These are phyloP conservation scores for Echinometra lucunter DNA, from an alignment of 53 echinoderm and acorn worm genomes.

Conservation along the genomic window DNA sequence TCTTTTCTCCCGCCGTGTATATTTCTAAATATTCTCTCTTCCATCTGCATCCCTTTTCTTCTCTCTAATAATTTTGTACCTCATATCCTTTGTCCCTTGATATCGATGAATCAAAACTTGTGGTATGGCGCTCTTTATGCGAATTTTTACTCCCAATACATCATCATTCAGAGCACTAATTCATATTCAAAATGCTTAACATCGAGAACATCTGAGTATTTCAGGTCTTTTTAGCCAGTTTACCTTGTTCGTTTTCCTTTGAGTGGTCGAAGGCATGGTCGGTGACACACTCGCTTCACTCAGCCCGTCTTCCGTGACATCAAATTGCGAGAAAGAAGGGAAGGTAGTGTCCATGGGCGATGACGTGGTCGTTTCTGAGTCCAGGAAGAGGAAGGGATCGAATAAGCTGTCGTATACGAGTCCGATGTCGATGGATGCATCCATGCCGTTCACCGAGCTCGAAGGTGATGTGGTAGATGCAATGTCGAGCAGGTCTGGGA, in stretches of 20 bases:
- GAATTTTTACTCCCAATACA: no score
- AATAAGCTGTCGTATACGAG: slow-evolving; percentile 61
- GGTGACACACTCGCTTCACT: background rate
- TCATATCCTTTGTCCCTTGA: background rate
- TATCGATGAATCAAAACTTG: no score
- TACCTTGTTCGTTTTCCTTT: slow-evolving; percentile 1
- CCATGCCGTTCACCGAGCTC: slow-evolving; percentile 63
- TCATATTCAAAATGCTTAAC: background rate
- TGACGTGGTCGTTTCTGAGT: slow-evolving; percentile 35
- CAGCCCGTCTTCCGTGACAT: background rate
- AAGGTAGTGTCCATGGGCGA: slow-evolving; percentile 10
- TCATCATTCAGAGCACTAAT: no score
- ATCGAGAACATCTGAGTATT: background rate
- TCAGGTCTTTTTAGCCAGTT: background rate
- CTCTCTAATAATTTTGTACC: background rate
- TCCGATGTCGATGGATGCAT: slow-evolving; percentile 57
- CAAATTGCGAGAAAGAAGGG: slow-evolving; percentile 15
- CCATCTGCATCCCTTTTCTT: background rate
- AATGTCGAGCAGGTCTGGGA: slow-evolving; percentile 54
- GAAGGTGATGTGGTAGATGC: background rate
- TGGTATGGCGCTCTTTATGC: no score
- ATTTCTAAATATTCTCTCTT: background rate
- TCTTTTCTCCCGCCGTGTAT: no score
- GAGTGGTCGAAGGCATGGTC: background rate
- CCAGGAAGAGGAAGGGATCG: slow-evolving; percentile 51